A percentile compares a stretch with the other conserved stretches of the same genome.
Evolutionary conservation across 2,888 invertebrate genomes (phyloP).

Genomic region (Plagodis pulveraria): DNA sequence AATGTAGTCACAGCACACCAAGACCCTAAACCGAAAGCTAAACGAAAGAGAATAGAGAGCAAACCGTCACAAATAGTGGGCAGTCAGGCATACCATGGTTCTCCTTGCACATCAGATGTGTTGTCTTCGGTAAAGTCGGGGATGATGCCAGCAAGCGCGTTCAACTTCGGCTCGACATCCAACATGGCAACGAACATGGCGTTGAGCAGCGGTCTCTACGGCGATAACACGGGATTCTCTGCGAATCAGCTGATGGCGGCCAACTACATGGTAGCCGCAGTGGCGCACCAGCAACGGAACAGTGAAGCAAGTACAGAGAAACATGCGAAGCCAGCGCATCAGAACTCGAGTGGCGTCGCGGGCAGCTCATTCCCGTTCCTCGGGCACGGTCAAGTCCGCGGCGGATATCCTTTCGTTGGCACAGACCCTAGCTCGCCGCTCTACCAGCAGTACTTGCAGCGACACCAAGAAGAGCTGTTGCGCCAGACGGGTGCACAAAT

Average conservation of each 20-base stretch:
- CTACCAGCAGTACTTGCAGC: constrained; percentile 90
- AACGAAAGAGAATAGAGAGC: constrained; percentile 67
- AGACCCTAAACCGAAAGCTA: constrained; percentile 65
- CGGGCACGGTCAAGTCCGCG: constrained; percentile 84
- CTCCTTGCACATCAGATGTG: constrained; percentile 85
- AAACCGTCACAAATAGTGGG: constrained; percentile 60
- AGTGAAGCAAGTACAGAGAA: constrained; percentile 68
- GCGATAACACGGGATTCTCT: constrained; percentile 87
- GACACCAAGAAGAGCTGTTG: constrained; percentile 85
- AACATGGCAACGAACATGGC: constrained; percentile 85
- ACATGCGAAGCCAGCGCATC: constrained; percentile 77
- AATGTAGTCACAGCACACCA: constrained; percentile 50
- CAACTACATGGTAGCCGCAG: constrained; percentile 80
- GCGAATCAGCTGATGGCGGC: constrained; percentile 86
- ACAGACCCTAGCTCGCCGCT: constrained; percentile 87
- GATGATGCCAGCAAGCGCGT: constrained; percentile 93
- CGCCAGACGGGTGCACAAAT: constrained; percentile 86
- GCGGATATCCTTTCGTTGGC: constrained; percentile 86
- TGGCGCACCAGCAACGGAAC: constrained; percentile 74
- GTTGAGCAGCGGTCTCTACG: constrained; percentile 83
- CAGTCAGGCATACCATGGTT: constrained; percentile 81
- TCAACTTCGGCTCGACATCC: constrained; percentile 91
- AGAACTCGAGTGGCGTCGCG: constrained; percentile 64
- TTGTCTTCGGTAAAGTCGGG: constrained; percentile 76
- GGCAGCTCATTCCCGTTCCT: constrained; percentile 86